Evolutionary conservation across 2,797 vertebrate species (phyloP).

Genomic region (Hydrophis major): DNA sequence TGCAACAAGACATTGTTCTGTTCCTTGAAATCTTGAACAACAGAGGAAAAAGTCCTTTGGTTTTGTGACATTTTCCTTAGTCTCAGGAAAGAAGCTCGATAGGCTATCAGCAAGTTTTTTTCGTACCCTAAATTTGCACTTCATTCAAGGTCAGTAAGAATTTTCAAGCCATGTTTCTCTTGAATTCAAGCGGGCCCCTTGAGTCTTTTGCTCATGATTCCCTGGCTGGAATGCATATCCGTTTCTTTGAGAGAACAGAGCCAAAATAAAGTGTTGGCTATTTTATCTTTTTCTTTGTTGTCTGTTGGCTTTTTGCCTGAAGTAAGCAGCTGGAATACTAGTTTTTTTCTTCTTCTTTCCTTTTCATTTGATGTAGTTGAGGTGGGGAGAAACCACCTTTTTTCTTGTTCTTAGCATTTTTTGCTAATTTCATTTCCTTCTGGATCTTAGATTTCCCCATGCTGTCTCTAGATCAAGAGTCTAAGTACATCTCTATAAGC

Average conservation of each 20-base stretch:
- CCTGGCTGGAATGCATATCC: not conserved
- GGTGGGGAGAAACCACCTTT: accelerated
- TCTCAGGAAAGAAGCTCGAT: not conserved
- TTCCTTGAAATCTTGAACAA: not conserved
- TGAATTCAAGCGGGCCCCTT: not conserved
- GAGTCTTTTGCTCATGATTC: not conserved
- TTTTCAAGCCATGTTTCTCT: not conserved
- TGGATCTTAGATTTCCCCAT: not conserved
- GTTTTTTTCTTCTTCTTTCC: not conserved
- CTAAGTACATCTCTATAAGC: not conserved
- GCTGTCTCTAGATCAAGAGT: not conserved
- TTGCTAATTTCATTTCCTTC: not conserved
- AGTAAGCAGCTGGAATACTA: not conserved
- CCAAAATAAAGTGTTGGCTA: not conserved
- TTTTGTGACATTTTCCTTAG: not conserved
- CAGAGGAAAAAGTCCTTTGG: not conserved
- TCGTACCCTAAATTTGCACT: not conserved
- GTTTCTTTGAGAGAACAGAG: not conserved
- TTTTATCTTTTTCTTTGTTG: not conserved
- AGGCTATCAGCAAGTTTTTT: not conserved
- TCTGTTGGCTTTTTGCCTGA: not conserved
- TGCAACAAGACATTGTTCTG: not conserved
- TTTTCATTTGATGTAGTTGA: not conserved
- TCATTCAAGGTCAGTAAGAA: not conserved
- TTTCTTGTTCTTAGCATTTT: not conserved